A percentile compares a stretch with the other conserved stretches of the same genome.
phyloP scores from a whole-genome alignment of 2,113 vertebrate species.

The Barbus barbus region DNA sequence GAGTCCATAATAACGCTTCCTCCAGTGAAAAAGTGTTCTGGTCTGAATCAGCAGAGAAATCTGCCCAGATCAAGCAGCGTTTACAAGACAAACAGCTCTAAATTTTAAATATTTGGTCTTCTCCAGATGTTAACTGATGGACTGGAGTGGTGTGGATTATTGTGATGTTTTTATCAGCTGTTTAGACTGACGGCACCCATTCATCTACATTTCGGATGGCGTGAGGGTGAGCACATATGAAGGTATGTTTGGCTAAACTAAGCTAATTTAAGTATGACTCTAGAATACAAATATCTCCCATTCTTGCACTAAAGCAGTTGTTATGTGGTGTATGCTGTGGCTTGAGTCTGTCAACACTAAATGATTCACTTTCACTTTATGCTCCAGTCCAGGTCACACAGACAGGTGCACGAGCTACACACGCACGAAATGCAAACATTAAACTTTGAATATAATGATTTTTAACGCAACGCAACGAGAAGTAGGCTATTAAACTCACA shows the following conservation, averaged over 20 bases:
- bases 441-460: background rate
- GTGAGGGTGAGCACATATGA: background rate
- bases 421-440: background rate
- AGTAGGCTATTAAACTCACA: background rate
- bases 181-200: too few relatives aligned
- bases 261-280: background rate
- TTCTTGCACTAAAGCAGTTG: background rate
- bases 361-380: background rate
- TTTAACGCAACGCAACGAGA: background rate
- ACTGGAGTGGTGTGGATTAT: too few relatives aligned
- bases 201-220: background rate
- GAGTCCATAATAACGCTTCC: background rate
- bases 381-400: background rate
- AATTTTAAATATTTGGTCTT: too few relatives aligned
- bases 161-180: too few relatives aligned
- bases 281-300: background rate
- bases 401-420: background rate
- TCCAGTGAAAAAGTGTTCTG: conserved; percentile 30
- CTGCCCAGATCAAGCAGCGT: too few relatives aligned
- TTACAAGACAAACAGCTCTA: too few relatives aligned
- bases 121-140: too few relatives aligned
- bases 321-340: background rate
- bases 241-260: background rate
- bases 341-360: too few relatives aligned
- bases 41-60: too few relatives aligned